These are phyloP conservation scores for Marronus borbonicus DNA, from an alignment of 2,888 invertebrate genomes.

Conservation along the genomic window DNA sequence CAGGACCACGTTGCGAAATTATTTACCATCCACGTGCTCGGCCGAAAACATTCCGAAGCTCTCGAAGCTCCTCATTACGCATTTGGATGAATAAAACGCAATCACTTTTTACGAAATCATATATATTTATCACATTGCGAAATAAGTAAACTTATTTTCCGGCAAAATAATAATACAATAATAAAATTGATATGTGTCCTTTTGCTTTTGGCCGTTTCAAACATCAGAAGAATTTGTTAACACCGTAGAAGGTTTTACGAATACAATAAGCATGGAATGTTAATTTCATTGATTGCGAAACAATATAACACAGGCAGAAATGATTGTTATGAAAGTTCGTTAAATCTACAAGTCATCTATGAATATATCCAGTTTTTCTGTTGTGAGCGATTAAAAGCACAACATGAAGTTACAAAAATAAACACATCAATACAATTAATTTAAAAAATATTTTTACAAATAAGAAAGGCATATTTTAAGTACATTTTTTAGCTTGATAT, in stretches of 20 bases:
- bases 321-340: not conserved
- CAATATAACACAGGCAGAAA: constrained; percentile 3
- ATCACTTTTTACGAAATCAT: constrained; percentile 28
- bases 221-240: not conserved
- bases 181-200: constrained; percentile 30
- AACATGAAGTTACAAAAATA: constrained; percentile 18
- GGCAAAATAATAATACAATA: constrained; percentile 6
- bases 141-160: constrained; percentile 38
- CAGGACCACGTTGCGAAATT: too few relatives aligned
- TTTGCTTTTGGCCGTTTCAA: not conserved
- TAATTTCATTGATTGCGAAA: constrained; percentile 17
- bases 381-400: not conserved
- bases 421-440: constrained; percentile 3
- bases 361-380: not conserved
- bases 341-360: not conserved
- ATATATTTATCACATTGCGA: constrained; percentile 44
- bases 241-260: not conserved
- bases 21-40: too few relatives aligned
- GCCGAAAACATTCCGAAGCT: too few relatives aligned
- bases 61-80: not conserved
- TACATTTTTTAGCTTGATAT: constrained; percentile 12
- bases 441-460: not conserved
- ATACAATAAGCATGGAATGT: constrained; percentile 27
- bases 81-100: constrained; percentile 12
- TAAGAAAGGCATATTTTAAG: constrained; percentile 12